Conservation (phyloP, 1,140 invertebrate genomes). For the Megalonaias nervosa region DNA sequence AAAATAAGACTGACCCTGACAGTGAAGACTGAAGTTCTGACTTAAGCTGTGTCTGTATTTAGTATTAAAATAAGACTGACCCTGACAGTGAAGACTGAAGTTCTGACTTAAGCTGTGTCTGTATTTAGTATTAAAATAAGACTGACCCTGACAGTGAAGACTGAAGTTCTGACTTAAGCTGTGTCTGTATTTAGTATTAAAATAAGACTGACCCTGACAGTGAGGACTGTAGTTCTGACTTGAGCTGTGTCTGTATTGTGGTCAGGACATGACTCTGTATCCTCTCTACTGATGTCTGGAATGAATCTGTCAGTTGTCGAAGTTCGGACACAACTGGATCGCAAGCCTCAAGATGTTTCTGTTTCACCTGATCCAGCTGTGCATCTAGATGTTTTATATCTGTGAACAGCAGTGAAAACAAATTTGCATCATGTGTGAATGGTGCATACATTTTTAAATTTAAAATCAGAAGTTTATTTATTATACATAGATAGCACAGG, state of each 20-base stretch:
- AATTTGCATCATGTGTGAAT: too few relatives aligned
- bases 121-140: neutral
- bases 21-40: too few relatives aligned
- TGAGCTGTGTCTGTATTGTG: neutral
- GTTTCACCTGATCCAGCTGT: slow-evolving; percentile 67
- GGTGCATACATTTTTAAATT: too few relatives aligned
- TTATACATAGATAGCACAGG: too few relatives aligned
- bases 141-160: slow-evolving; percentile 45
- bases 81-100: too few relatives aligned
- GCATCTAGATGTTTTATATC: slow-evolving; percentile 73
- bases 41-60: too few relatives aligned
- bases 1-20: too few relatives aligned
- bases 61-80: too few relatives aligned
- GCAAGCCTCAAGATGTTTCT: slow-evolving; percentile 57
- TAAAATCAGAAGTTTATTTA: too few relatives aligned
- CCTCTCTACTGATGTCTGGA: slow-evolving; percentile 50
- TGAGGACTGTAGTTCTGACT: slow-evolving; percentile 47
- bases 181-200: slow-evolving; percentile 46
- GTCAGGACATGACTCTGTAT: slow-evolving; percentile 47
- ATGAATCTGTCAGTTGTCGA: slow-evolving; percentile 51
- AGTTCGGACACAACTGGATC: slow-evolving; percentile 61
- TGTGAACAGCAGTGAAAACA: slow-evolving; percentile 40
- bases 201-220: slow-evolving; percentile 47
- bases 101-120: too few relatives aligned
- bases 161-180: slow-evolving; percentile 50